phyloP scores from a whole-genome alignment of 2,797 vertebrate genomes.

The Poeciliopsis turneri region DNA sequence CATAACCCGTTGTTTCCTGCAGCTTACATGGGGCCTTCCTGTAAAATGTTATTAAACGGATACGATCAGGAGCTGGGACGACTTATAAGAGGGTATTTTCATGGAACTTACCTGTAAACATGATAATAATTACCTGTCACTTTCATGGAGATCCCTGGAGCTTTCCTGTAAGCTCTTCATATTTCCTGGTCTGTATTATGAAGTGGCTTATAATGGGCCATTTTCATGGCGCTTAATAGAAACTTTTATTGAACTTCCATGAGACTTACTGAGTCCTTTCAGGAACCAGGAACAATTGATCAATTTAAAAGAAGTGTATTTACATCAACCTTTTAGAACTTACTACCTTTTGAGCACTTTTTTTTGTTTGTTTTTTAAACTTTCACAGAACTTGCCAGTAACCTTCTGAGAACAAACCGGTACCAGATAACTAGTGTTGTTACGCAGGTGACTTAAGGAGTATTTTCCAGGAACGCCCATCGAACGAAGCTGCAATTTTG shows the following conservation, averaged over 20 bases:
- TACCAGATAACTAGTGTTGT: background rate
- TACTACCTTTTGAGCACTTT: background rate
- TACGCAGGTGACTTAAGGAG: background rate
- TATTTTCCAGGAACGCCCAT: background rate
- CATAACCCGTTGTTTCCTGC: background rate
- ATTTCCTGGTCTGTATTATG: background rate
- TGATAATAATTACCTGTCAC: background rate
- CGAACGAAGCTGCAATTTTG: background rate
- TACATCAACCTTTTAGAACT: background rate
- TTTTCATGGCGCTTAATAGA: background rate
- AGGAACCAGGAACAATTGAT: background rate
- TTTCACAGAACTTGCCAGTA: background rate
- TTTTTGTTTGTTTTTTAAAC: background rate
- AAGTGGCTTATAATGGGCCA: background rate
- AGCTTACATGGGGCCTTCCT: background rate
- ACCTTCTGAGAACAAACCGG: background rate
- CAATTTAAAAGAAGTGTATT: background rate
- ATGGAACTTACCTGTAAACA: background rate
- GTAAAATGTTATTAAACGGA: background rate
- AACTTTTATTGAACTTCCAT: background rate
- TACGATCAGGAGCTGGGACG: background rate
- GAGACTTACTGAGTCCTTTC: background rate
- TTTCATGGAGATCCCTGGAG: background rate
- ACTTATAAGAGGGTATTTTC: background rate
- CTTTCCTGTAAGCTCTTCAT: background rate